Evolutionary conservation across 2,888 invertebrate species (phyloP), one percentile per base, ranked within the genome.

Genomic region (Scelioninae gen. 1): DNA sequence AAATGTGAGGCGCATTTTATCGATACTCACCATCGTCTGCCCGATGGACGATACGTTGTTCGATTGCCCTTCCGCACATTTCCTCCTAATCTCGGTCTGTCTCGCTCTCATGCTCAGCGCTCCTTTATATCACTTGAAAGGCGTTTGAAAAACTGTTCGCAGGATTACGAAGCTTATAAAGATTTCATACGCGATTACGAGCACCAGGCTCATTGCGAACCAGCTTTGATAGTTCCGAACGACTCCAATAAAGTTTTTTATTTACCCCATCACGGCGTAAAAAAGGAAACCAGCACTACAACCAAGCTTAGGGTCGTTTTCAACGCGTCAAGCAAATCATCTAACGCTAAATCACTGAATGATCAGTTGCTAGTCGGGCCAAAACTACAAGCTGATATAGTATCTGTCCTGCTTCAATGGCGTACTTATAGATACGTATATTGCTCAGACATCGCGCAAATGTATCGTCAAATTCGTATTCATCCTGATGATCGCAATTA

Each of bases 401-500:
- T 9, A 4, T 23, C 23, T 2, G 53, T 55, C 7, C 4, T 55
- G 4, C 6, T n/a, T 0, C 53, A 55, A 11, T 55, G 53, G 53
- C 32, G 65, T 32, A 32, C 32, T 9, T 8, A 15, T n/a, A 10
- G 5, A 4, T 23, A 23, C 23, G 23, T 23, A 4, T 23, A 23
- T 23, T 23, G 11, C 7, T n/a, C 55, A 1, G 53, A 68, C 15
- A 53, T 55, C 0, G 45, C 68, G 0, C 68, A 68, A 15, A 68
- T 68, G 55, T 55, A 68, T n/a, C 53, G 55, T 0, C 55, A 68
- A 11, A 55, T 68, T 5, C 13, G 40, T 0, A 2, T 68, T n/a
- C 23, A 23, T 9, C 13, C 16, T 0, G 13, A 31, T 5, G 55
- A 55, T 43, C 68, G 68, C 6, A 32, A 55, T n/a, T 31, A 10